Evolutionary conservation across 2,113 vertebrate species (phyloP), one percentile per base, ranked within the genome.

Genomic region (Parus major): DNA sequence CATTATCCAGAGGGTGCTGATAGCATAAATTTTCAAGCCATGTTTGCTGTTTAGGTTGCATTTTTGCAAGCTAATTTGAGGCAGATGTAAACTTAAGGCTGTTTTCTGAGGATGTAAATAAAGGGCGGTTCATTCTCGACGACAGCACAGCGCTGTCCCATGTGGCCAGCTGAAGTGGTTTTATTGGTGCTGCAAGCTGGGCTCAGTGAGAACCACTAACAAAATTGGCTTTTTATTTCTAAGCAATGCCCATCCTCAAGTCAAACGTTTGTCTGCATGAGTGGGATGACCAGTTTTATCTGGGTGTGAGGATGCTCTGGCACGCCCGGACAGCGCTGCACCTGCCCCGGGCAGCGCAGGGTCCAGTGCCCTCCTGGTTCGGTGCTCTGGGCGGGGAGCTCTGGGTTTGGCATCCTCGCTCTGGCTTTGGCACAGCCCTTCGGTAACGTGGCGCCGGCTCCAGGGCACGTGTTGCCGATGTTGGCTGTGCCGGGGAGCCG

Each of bases 241-340:
- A 10, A 44, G 11, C 28, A 6, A 0, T 25, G 55, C 33, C 33
- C 15, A 2, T 46, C 44, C 52, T 36, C 10, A 9, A 4, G 44
- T 36, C 31, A 22, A 29, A 57, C 27, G 5, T 24, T 3, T 15
- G 9, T 2, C 27, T 15, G 16, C 4, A 1, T 0, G 27, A 1
- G 19, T 5, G n/a, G 42, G 52, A 64, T 22, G 76, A 44, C 20
- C 25, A 3, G 5, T 39, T 83, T 53, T 31, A 18, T 7, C 6
- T 0, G 53, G 16, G 22, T 3, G 2, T 1, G 23, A 29, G 25
- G 36, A 11, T 46, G 56, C 42, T 59, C 24, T 19, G 50, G 35
- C 33, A 31, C 29, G 21, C 46, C 47, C 4, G n/a, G 10, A 0
- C 55, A 5, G 7, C 5, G 3, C 36, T 8, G 50, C 82, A 66